Conservation (phyloP, 2,797 vertebrate species). For the Sorex maritimensis region DNA sequence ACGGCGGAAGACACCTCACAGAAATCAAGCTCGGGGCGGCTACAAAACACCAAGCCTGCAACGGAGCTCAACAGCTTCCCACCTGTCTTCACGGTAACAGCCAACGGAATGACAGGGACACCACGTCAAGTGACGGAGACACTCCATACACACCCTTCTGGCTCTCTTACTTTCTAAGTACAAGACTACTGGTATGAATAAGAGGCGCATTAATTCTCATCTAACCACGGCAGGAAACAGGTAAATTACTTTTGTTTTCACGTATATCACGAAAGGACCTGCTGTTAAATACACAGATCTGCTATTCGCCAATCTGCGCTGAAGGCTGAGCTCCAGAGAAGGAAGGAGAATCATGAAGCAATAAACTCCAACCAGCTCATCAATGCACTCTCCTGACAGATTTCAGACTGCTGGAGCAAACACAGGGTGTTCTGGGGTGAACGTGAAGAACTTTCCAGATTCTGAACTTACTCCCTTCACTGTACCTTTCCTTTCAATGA, state of each 20-base stretch:
- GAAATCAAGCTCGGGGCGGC: neutral
- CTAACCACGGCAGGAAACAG: neutral
- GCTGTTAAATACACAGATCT: neutral
- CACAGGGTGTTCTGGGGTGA: neutral
- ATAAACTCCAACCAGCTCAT: too few species aligned
- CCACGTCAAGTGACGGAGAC: constrained; percentile 15
- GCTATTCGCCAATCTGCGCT: neutral
- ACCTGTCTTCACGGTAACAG: constrained; percentile 5
- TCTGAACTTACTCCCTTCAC: neutral
- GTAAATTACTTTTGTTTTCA: neutral
- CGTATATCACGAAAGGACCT: neutral
- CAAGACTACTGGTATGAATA: neutral
- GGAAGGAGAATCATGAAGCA: neutral
- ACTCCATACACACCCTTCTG: neutral
- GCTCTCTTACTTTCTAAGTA: neutral
- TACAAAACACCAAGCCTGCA: neutral
- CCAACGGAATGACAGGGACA: neutral
- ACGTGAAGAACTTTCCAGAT: neutral
- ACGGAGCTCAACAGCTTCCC: neutral
- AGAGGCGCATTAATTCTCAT: constrained; percentile 13
- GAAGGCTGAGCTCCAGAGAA: neutral
- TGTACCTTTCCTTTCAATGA: neutral
- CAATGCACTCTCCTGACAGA: neutral
- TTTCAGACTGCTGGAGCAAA: neutral
- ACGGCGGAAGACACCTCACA: neutral